phyloP scores from a whole-genome alignment of 2,113 vertebrate genomes.

The Cichladusa arquata region DNA sequence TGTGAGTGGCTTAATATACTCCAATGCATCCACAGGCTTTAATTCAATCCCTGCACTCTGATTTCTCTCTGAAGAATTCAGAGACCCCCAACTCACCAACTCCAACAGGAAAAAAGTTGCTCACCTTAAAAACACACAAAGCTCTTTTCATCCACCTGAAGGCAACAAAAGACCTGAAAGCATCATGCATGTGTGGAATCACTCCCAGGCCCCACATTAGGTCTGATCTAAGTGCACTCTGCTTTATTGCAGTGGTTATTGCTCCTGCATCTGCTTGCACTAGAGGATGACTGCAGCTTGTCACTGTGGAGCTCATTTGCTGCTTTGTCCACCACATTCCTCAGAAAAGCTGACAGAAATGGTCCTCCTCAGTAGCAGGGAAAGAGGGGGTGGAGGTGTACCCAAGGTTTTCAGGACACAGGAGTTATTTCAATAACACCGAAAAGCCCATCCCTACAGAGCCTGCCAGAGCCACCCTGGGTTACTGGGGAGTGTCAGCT shows the following conservation, averaged over 20 bases:
- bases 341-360: not conserved
- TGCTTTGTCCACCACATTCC: not conserved
- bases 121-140: not conserved
- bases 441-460: not conserved
- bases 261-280: not conserved
- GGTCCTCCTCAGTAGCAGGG: not conserved
- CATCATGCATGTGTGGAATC: not conserved
- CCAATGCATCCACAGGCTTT: too few species aligned
- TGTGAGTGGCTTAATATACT: too few species aligned
- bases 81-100: too few species aligned
- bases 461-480: not conserved
- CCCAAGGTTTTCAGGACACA: not conserved
- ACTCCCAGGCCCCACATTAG: not conserved
- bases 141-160: not conserved
- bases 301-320: not conserved
- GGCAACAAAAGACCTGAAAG: not conserved
- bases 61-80: too few species aligned
- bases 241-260: not conserved
- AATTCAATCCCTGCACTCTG: too few species aligned
- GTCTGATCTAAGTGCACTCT: not conserved
- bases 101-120: not conserved
- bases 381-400: not conserved
- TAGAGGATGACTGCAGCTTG: not conserved
- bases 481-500: not conserved
- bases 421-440: not conserved